Conservation (phyloP, 2,797 vertebrate genomes). For the Gambusia yucatana region DNA sequence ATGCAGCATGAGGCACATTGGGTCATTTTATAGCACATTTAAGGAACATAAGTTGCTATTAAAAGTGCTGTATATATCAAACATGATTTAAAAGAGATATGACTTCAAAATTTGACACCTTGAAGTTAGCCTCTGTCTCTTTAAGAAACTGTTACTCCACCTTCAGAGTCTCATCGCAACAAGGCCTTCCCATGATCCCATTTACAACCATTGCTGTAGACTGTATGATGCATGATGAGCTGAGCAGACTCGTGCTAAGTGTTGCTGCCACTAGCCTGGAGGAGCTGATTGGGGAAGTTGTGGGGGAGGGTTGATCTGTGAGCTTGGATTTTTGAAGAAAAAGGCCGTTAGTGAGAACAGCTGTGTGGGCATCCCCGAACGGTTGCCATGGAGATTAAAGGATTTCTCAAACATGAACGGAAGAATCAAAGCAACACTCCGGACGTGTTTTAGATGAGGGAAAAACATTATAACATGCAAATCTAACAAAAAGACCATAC, state of each 20-base stretch:
- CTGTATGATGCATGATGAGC: too few species aligned
- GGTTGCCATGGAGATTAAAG: not conserved
- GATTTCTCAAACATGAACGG: not conserved
- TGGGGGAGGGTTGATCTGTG: not conserved
- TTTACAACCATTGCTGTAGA: too few species aligned
- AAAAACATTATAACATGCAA: too few species aligned
- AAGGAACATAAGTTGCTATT: too few species aligned
- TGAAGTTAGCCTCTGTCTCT: too few species aligned
- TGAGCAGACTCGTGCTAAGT: not conserved
- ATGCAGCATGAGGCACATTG: not conserved
- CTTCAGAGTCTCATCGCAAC: too few species aligned
- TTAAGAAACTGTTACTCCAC: too few species aligned
- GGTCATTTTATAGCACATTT: not conserved
- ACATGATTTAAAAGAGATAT: too few species aligned
- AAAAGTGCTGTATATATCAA: too few species aligned
- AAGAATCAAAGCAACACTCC: not conserved
- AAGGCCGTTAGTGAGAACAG: not conserved
- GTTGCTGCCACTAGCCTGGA: not conserved
- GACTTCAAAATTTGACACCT: too few species aligned
- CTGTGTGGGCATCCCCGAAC: not conserved
- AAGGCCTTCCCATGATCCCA: too few species aligned
- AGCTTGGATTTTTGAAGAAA: not conserved
- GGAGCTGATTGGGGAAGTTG: not conserved
- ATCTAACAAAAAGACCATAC: too few species aligned
- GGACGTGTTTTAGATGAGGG: not conserved